A percentile compares a stretch with the other conserved stretches of the same genome.
These are phyloP conservation scores for Strigamia crassipes DNA, from an alignment of 2,888 invertebrate species.

Conservation along the genomic window DNA sequence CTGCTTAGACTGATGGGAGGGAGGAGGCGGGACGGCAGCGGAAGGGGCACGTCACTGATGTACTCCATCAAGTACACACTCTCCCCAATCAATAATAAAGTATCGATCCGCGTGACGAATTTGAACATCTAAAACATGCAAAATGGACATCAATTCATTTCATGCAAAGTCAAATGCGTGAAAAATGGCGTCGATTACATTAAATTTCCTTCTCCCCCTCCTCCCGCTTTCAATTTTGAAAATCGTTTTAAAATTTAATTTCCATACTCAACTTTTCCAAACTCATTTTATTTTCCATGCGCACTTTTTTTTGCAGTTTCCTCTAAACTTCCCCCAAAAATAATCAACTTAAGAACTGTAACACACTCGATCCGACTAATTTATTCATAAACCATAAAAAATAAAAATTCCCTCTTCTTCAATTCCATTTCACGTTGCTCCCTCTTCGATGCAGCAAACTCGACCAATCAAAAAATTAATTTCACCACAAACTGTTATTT, in stretches of 20 bases:
- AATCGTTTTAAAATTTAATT: slow-evolving; percentile 27
- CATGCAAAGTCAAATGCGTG: slow-evolving; percentile 31
- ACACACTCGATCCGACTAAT: background rate
- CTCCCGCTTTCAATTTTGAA: background rate
- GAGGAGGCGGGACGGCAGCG: slow-evolving; percentile 35
- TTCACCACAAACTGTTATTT: slow-evolving; percentile 14
- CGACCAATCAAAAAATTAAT: slow-evolving; percentile 25
- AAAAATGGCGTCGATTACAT: slow-evolving; percentile 33
- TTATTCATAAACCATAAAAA: slow-evolving; percentile 42
- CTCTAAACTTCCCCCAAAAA: background rate
- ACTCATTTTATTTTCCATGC: background rate
- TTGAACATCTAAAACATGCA: slow-evolving; percentile 27
- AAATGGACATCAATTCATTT: slow-evolving; percentile 21
- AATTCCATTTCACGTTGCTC: background rate
- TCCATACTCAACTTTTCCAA: background rate
- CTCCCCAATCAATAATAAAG: background rate
- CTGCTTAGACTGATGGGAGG: slow-evolving; percentile 38
- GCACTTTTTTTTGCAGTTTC: background rate
- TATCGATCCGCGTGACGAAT: slow-evolving; percentile 36
- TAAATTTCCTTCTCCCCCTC: background rate
- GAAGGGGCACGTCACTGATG: slow-evolving; percentile 38
- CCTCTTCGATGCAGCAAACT: background rate
- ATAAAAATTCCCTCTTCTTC: background rate
- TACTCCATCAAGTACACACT: slow-evolving; percentile 38
- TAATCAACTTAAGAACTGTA: slow-evolving; percentile 42